Conservation (phyloP, 2,113 vertebrate species). For the Rhadina sibilatrix region DNA sequence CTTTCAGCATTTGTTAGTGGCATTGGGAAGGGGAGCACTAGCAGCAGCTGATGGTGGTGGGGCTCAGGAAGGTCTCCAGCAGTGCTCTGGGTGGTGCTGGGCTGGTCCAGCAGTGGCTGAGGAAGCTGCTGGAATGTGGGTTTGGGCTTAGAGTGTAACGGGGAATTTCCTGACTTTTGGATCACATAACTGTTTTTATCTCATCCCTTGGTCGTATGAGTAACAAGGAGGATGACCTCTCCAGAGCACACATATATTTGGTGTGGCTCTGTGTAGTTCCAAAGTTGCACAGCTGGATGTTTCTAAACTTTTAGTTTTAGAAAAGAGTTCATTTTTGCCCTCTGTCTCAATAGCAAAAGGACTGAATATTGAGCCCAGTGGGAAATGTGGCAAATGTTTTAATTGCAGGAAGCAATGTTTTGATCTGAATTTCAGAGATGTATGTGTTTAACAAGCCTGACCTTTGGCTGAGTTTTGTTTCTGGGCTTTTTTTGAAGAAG, state of each 20-base stretch:
- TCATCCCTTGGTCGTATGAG: neutral
- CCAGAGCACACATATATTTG: neutral
- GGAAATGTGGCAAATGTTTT: neutral
- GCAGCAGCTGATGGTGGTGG: neutral
- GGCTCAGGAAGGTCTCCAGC: neutral
- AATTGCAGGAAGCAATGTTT: conserved; percentile 24
- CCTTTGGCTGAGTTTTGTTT: conserved; percentile 42
- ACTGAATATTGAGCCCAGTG: neutral
- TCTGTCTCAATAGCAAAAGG: neutral
- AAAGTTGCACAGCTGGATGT: neutral
- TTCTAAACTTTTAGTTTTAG: neutral
- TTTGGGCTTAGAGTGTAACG: neutral
- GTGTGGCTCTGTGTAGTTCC: neutral
- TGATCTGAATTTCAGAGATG: neutral
- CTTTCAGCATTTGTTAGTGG: neutral
- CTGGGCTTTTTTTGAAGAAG: neutral
- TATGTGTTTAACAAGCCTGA: neutral
- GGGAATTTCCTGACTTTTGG: neutral
- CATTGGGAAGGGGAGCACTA: neutral
- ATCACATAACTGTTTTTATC: neutral
- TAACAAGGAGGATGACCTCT: neutral
- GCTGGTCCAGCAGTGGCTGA: neutral
- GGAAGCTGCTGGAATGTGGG: neutral
- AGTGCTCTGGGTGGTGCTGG: neutral
- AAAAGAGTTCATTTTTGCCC: neutral